Evolutionary conservation across 1,140 invertebrate species (phyloP).

Genomic region (Panulirus ornatus): DNA sequence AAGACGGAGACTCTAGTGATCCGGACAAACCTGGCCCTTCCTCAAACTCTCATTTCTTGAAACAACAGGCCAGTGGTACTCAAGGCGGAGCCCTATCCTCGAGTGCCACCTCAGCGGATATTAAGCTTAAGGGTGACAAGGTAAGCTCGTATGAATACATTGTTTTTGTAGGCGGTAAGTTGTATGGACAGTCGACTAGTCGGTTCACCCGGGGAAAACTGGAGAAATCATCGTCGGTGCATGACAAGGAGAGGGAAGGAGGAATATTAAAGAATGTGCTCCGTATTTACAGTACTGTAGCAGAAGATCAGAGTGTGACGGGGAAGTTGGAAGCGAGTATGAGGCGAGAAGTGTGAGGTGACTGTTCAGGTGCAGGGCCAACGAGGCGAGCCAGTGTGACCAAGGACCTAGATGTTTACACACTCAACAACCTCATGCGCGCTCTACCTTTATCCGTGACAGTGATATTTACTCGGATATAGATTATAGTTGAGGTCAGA

Average conservation of each 20-base stretch:
- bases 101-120: conserved; percentile 50
- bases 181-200: conserved; percentile 23
- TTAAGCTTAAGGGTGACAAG: conserved; percentile 66
- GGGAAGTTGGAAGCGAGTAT: neutral
- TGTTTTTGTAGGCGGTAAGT: conserved; percentile 62
- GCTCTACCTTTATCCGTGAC: too few relatives aligned
- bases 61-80: conserved; percentile 45
- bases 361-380: neutral
- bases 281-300: neutral
- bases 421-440: neutral
- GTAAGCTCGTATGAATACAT: conserved; percentile 34
- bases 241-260: neutral
- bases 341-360: neutral
- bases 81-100: conserved; percentile 28
- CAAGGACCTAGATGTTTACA: neutral
- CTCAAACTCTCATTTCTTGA: conserved; percentile 31
- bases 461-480: too few relatives aligned
- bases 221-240: neutral
- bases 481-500: too few relatives aligned
- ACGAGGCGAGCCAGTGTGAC: neutral
- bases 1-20: conserved; percentile 67
- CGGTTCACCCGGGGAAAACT: neutral
- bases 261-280: neutral
- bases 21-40: conserved; percentile 41
- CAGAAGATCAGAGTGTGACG: neutral